Evolutionary conservation across 2,888 invertebrate genomes (phyloP).

Genomic region (Idaea biselata): DNA sequence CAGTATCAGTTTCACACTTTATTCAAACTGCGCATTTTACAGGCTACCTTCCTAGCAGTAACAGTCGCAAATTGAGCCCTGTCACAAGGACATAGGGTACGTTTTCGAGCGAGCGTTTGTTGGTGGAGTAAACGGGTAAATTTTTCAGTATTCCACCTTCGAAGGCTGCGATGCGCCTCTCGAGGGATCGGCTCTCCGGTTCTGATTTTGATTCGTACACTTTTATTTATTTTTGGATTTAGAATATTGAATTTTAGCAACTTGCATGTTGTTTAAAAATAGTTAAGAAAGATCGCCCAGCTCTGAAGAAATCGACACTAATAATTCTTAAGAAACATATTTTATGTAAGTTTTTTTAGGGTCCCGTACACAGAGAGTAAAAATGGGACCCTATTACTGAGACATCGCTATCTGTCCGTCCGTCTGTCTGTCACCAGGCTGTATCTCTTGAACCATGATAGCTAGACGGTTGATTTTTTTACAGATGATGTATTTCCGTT

Average conservation of each 20-base stretch:
- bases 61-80: neutral
- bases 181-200: neutral
- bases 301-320: too few species aligned
- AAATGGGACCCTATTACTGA: too few species aligned
- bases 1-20: neutral
- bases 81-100: neutral
- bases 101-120: constrained; percentile 8
- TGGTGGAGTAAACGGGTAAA: neutral
- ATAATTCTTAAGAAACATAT: too few species aligned
- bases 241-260: neutral
- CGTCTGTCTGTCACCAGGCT: too few species aligned
- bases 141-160: constrained; percentile 3
- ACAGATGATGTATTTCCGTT: too few species aligned
- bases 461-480: too few species aligned
- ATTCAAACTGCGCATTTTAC: neutral
- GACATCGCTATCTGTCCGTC: too few species aligned
- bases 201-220: neutral
- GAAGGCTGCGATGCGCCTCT: neutral
- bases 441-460: too few species aligned
- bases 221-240: neutral
- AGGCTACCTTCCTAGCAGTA: neutral
- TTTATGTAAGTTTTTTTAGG: too few species aligned
- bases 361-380: too few species aligned
- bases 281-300: too few species aligned
- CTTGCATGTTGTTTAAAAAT: neutral